Evolutionary conservation across 2,797 vertebrate genomes (phyloP), one percentile per base, ranked within the genome.

Genomic region (Thaleichthys pacificus): DNA sequence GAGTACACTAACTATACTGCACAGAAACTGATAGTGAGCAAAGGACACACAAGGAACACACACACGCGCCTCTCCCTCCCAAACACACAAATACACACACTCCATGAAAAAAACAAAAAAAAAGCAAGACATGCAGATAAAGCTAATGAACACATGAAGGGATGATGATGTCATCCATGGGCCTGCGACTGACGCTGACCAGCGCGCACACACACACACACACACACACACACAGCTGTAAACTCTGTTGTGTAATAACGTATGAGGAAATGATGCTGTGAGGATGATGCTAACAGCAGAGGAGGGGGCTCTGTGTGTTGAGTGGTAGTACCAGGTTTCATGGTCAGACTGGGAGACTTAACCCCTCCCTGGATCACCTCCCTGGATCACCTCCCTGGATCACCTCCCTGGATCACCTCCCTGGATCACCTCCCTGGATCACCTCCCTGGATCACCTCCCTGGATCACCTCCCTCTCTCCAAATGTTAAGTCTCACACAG

Each of bases 91-190:
- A 35, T 8, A 35, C 32, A 35, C 32, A 35, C 32, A 35, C 32
- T 6, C 32, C 26, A 24, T 61, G n/a, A n/a, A n/a, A n/a, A n/a
- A n/a, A n/a, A n/a, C n/a, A n/a, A n/a, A n/a, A n/a, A n/a, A n/a
- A n/a, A n/a, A n/a, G n/a, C n/a, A 79, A 80, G 81, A 77, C 82
- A 84, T 75, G 82, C 58, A 76, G 70, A 77, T 87, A 89, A 90
- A 91, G 84, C 83, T 74, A 82, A 80, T 78, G 32, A 85, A 83
- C 82, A 88, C 82, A 69, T 78, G 81, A 83, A 89, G 7, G 19
- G 32, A 86, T 67, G 47, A 72, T 68, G 86, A 85, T 69, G 78
- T 62, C 77, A 87, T 72, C 61, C 61, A 80, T 77, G 82, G 72
- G 77, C 69, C 84, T 75, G 76, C 74, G 72, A 74, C 78, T 58